phyloP scores from a whole-genome alignment of 2,888 invertebrate species.

The Cryptops parisi region DNA sequence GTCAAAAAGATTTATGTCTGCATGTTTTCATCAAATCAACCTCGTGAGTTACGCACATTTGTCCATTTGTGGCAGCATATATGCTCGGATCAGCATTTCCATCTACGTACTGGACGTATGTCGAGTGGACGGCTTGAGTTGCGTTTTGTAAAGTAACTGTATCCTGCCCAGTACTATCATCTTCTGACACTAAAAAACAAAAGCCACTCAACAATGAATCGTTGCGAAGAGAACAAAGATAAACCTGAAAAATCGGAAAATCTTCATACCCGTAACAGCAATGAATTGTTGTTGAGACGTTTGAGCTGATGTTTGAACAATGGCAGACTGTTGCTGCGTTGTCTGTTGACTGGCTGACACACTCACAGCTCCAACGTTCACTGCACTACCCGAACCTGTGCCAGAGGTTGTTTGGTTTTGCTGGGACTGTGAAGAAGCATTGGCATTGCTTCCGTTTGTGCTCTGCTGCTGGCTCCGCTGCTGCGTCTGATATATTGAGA shows the following conservation, averaged over 20 bases:
- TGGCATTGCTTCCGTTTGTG: conserved; percentile 9
- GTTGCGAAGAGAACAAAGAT: no score
- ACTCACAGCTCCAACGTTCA: conserved; percentile 1
- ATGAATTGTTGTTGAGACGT: conserved; percentile 20
- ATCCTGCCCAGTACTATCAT: conserved; percentile 39
- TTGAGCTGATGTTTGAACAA: conserved; percentile 18
- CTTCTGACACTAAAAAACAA: conserved; percentile 25
- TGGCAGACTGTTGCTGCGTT: conserved; percentile 15
- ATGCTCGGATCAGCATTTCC: conserved; percentile 43
- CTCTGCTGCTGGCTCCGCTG: conserved; percentile 9
- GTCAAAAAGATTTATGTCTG: neutral
- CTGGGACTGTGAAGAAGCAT: conserved; percentile 7
- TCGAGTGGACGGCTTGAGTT: conserved; percentile 37
- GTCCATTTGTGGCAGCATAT: conserved; percentile 45
- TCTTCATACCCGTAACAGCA: conserved; percentile 20
- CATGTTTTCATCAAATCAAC: no score
- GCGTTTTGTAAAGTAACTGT: conserved; percentile 34
- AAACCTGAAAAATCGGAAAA: neutral
- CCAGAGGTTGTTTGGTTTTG: conserved; percentile 7
- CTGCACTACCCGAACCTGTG: conserved; percentile 1
- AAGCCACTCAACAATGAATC: conserved; percentile 4
- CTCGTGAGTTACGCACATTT: conserved; percentile 39
- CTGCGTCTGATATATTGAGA: no score
- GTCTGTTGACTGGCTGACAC: conserved; percentile 3
- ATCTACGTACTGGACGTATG: conserved; percentile 49